phyloP scores from a whole-genome alignment of 2,797 vertebrate genomes.

The Hoplostethus mediterraneus region DNA sequence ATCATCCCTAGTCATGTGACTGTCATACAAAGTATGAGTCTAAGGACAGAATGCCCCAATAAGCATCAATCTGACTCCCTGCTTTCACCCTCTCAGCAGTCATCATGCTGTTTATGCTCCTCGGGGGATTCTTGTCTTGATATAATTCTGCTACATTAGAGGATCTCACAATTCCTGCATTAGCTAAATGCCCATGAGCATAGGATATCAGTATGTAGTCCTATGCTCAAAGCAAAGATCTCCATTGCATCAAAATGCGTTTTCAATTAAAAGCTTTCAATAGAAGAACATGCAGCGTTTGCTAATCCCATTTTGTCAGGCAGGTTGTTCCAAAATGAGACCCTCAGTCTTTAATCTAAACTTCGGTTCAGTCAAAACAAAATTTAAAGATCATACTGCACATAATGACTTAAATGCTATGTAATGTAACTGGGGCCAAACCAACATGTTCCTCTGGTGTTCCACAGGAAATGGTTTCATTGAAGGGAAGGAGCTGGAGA shows the following conservation, averaged over 20 bases:
- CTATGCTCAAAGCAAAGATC: too few species aligned
- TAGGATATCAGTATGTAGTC: not conserved
- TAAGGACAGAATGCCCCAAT: slow-evolving; percentile 69
- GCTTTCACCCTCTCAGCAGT: slow-evolving; percentile 57
- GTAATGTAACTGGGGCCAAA: not conserved
- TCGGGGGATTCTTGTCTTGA: slow-evolving; percentile 30
- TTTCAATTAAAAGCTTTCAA: slow-evolving; percentile 33
- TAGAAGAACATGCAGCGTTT: not conserved
- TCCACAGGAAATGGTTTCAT: slow-evolving; percentile 94
- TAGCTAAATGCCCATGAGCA: slow-evolving; percentile 30
- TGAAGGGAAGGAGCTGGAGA: slow-evolving; percentile 95
- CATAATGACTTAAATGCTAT: slow-evolving; percentile 7
- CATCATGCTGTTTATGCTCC: slow-evolving; percentile 61
- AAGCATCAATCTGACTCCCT: slow-evolving; percentile 66
- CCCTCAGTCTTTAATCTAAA: slow-evolving; percentile 40
- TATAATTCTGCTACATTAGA: slow-evolving; percentile 20
- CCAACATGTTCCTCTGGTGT: slow-evolving; percentile 31
- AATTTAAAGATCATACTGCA: not conserved
- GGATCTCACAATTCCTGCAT: slow-evolving; percentile 14
- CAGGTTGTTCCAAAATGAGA: slow-evolving; percentile 32
- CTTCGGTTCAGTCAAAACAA: slow-evolving; percentile 51
- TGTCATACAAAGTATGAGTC: slow-evolving; percentile 43
- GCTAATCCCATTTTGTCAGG: not conserved
- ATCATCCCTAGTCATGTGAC: slow-evolving; percentile 53
- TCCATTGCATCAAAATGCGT: slow-evolving; percentile 3